phyloP scores from a whole-genome alignment of 1,140 invertebrate genomes.

The Brachionus koreanus region DNA sequence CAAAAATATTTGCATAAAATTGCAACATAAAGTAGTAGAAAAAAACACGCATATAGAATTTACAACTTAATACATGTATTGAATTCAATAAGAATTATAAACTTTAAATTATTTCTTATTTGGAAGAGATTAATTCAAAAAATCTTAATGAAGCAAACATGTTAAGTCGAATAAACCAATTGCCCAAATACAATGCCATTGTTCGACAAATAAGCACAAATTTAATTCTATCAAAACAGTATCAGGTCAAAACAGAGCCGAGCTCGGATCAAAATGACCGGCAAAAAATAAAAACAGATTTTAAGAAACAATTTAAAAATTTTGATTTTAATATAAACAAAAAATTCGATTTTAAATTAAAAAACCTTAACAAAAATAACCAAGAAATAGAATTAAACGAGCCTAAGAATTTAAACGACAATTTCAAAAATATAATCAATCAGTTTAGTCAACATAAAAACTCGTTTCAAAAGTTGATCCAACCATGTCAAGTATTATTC shows the following conservation, averaged over 20 bases:
- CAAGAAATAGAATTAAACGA: background rate
- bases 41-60: background rate
- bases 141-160: background rate
- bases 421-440: background rate
- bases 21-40: no score
- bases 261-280: background rate
- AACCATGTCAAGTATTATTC: background rate
- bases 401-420: background rate
- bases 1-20: no score
- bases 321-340: background rate
- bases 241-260: conserved; percentile 13
- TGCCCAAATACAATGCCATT: background rate
- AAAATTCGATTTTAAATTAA: background rate
- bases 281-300: background rate
- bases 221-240: background rate
- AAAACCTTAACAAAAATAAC: background rate
- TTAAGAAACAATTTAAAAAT: background rate
- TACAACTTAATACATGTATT: background rate
- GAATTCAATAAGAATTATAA: background rate
- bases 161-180: background rate
- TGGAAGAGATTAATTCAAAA: background rate
- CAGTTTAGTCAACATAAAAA: background rate
- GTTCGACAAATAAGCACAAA: conserved; percentile 16
- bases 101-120: background rate
- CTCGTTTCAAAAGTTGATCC: conserved; percentile 12